Base-by-base conservation (phyloP, 2,797 vertebrate genomes). In the Eulemur mongoz region DNA sequence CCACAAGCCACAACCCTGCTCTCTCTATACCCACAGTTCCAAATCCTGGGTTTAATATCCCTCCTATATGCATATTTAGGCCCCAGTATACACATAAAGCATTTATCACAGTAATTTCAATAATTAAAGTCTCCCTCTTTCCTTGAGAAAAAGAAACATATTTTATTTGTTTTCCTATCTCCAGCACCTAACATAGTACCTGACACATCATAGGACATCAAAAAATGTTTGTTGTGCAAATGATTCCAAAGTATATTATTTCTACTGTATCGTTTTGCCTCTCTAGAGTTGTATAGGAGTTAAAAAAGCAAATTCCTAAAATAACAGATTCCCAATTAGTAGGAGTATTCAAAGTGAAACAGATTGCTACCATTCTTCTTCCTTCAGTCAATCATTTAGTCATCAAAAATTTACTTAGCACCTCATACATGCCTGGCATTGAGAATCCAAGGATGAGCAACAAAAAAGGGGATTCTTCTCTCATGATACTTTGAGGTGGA, bases 401-500 rank as follows among this genome's bases (percentile, higher is more conserved):
- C 38, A 72, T 17, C 79, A 95, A 92, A 89, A 78, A 84, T 72
- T 89, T 89, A 89, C 84, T 89, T 84, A 93, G 45, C 32, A 95
- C 38, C 32, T 54, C 63, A 84, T 57, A 65, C 54, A 84, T 13
- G 9, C 38, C 79, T 79, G 15, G 27, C 54, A 93, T 43, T 79
- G 81, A 54, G 79, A 61, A 95, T 9, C 38, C 18, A 89, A 91
- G 38, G 57, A 86, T 57, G 57, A 95, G 45, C 15, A 73, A 86
- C 79, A 76, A 48, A 20, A 69, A 54, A 59, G 27, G 27, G 43
- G 32, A 32, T 48, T 78, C 59, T 79, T 89, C 65, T 89, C 45
- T 65, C 27, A 65, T 40, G 59, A 93, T 48, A 73, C 15, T 73
- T n/a, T 72, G 23, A 84, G 57, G 67, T 57, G 22, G 17, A 32